Base-by-base conservation (phyloP, 1,140 invertebrate species). In the Brachionus plicatilis region DNA sequence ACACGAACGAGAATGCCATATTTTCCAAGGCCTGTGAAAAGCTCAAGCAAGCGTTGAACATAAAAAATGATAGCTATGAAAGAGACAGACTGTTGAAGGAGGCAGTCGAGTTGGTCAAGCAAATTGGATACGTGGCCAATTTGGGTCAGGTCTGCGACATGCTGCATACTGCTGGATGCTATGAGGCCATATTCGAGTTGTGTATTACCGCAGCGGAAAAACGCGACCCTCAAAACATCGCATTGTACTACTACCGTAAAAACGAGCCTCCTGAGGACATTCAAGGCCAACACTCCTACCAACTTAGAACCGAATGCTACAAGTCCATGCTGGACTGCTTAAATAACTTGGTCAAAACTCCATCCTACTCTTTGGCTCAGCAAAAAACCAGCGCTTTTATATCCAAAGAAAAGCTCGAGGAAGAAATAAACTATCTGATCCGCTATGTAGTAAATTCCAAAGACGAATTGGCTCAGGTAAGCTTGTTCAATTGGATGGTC, bases 401-500 rank as follows among this genome's bases (percentile, higher is more conserved):
- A 75, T 87, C 82, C 87, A 88, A 86, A 89, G 89, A 85, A 87
- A 88, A 86, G n/a, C 83, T 75, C 8, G 84, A 82, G 8, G 86
- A 87, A 4, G 85, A 91, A 89, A 88, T 85, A 56, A 88, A 91
- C 33, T 87, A 91, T 70, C 89, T 91, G 37, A 90, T 92, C 50
- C 85, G 88, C 29, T 85, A 89, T 41, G 89, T 90, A 17, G 85
- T 90, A 20, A 88, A 89, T 60, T 91, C 90, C 1, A 90, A 93
- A 11, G 97, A 98, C 90, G 95, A 97, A 88, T 90, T 96, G 9
- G 92, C 96, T 68, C 96, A 99, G 88, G 93, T 95, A 0, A 92
- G 94, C 0, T 90, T 99, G 0, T 99, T 98, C 88, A 94, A 95
- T 86, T 99, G 97, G 96, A 92, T 99, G 88, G 92, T 97, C 45